These are phyloP conservation scores for Sinopyrophorus schimmeli DNA, from an alignment of 2,888 invertebrate species.

Conservation along the genomic window DNA sequence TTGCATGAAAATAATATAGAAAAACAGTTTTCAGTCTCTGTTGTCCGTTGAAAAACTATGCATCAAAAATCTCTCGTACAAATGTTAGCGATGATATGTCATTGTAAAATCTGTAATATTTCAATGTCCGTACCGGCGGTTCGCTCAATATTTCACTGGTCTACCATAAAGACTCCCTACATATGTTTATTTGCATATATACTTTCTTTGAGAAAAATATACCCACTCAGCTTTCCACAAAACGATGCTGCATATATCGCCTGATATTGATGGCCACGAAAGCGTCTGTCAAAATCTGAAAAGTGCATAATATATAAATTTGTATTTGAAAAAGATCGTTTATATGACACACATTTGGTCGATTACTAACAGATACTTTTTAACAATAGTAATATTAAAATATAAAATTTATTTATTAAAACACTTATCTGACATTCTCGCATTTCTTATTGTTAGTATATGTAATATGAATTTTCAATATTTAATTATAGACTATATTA, in stretches of 20 bases:
- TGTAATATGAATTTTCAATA: too few species aligned
- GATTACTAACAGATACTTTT: constrained; percentile 1
- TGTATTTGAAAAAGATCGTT: constrained; percentile 34
- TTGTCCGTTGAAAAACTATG: constrained; percentile 41
- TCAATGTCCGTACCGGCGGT: constrained; percentile 54
- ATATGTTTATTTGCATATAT: constrained; percentile 54
- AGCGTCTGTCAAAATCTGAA: constrained; percentile 55
- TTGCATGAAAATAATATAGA: constrained; percentile 6
- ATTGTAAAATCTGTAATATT: constrained; percentile 55
- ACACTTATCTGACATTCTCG: too few species aligned
- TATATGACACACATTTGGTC: constrained; percentile 13
- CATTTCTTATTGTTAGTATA: too few species aligned
- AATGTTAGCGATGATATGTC: constrained; percentile 56
- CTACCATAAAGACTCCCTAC: constrained; percentile 44
- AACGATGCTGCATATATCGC: constrained; percentile 48
- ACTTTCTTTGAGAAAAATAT: constrained; percentile 54
- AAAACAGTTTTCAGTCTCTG: constrained; percentile 5
- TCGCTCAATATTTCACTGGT: constrained; percentile 37
- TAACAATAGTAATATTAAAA: too few species aligned
- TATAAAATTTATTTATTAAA: too few species aligned
- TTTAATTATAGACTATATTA: too few species aligned
- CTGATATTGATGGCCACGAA: constrained; percentile 52
- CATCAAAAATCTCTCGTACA: constrained; percentile 55
- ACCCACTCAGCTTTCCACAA: constrained; percentile 52
- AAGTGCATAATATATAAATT: constrained; percentile 47